A percentile compares a stretch with the other conserved stretches of the same genome.
phyloP scores from a whole-genome alignment of 1,140 invertebrate genomes.

The Coelopa frigida region DNA sequence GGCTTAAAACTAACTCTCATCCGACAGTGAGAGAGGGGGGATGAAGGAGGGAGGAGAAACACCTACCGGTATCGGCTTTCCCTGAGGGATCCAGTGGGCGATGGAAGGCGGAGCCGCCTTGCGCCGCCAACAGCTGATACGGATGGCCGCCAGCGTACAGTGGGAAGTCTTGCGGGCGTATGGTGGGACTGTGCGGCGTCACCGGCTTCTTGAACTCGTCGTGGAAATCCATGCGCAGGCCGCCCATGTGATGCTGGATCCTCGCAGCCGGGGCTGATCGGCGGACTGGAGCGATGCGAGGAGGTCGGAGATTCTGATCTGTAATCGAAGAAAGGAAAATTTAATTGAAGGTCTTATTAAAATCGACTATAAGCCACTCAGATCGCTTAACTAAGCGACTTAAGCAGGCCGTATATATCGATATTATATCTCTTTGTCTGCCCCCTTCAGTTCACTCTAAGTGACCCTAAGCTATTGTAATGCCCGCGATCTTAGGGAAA shows the following conservation, averaged over 20 bases:
- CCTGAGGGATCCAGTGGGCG: constrained; percentile 40
- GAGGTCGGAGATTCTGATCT: constrained; percentile 44
- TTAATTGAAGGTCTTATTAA: no score
- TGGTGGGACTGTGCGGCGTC: constrained; percentile 38
- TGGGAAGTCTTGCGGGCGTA: constrained; percentile 40
- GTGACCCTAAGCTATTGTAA: no score
- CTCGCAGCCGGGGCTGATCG: constrained; percentile 43
- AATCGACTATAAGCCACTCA: no score
- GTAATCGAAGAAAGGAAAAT: constrained; percentile 7
- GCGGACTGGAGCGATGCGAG: constrained; percentile 44
- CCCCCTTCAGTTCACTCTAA: no score
- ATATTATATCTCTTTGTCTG: no score
- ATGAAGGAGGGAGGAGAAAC: not conserved
- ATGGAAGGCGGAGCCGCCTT: constrained; percentile 40
- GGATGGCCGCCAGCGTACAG: constrained; percentile 43
- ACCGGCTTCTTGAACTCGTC: constrained; percentile 43
- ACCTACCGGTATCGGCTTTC: constrained; percentile 41
- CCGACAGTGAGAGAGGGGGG: no score
- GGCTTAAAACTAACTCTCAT: no score
- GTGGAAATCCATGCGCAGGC: constrained; percentile 35
- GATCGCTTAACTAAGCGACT: no score
- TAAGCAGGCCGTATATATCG: no score
- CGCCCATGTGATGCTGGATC: constrained; percentile 38
- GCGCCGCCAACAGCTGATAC: constrained; percentile 37
- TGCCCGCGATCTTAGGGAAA: no score